Evolutionary conservation across 2,113 vertebrate genomes (phyloP), one percentile per base, ranked within the genome.

Genomic region (Sigmodon hispidus): DNA sequence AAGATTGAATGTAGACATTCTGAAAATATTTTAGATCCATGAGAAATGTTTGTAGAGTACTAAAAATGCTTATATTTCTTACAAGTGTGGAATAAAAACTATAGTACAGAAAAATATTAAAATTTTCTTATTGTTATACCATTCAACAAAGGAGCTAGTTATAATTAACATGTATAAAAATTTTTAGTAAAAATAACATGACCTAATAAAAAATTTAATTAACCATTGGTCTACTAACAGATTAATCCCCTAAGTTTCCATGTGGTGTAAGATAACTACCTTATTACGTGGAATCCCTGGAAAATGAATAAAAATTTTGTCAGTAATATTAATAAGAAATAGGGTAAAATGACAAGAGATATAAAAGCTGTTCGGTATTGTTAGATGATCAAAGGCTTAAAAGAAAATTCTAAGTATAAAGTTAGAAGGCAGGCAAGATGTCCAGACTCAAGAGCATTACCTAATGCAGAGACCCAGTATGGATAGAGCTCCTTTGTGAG

Each of bases 401-500:
- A 55, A 59, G 34, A 63, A 69, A 76, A 52, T 3, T 3, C 7
- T 76, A 75, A 31, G 8, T 43, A 57, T 72, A 4, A 50, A 70
- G 13, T 34, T 16, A 69, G 24, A 94, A 80, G 50, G 8, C 13
- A 91, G 69, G 36, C 17, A 34, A 7, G 6, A 52, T 13, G 7
- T 24, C 4, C 50, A 15, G 0, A 40, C 2, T 16, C 6, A 1
- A 2, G 65, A 16, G 43, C 1, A 59, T 97, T 98, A 99, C 99
- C 99, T 98, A 99, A 98, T 15, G 99, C 99, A 31, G 99, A 99
- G 96, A 99, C 99, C 99, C 99, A 99, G 93, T 99, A 99, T 0
- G 99, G 99, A 96, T 99, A 99, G 55, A 99, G 99, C 98, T 99
- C 99, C 98, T 99, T 99, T 87, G 99, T 99, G 92, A 99, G 99